Evolutionary conservation across 2,113 vertebrate genomes (phyloP), one percentile per base, ranked within the genome.

Genomic region (Gambusia affinis): DNA sequence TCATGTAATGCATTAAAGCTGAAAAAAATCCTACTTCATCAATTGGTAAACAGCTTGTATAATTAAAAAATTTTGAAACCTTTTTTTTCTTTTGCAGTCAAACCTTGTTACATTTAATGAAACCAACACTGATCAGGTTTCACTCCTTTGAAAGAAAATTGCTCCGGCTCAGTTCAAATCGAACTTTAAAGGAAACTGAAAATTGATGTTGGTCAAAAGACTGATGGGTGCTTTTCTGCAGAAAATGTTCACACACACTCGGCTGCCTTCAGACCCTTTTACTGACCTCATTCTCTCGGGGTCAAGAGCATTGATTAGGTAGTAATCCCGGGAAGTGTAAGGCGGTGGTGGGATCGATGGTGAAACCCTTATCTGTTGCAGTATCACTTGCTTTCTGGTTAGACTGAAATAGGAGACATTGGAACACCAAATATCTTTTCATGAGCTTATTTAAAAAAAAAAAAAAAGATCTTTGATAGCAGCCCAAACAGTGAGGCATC

Each of bases 221-320:
- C 17, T 47, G 4, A 17, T 47, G 15, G 17, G 4, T 47, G 44
- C 4, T 6, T 47, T 47, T 17, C 44, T 19, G 5, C 17, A 47
- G 14, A 44, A 17, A 47, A 47, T 19, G 44, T 47, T 5, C 44
- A 6, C 4, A 47, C 44, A 47, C 44, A 47, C 44, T 17, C 44
- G 4, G 44, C 19, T 47, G 17, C 15, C 85, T 75, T 61, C 24
- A 79, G 37, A 72, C 28, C 78, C 60, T 70, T 81, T 81, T 69
- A 83, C 75, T 67, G 81, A 72, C 67, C 69, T 66, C 5, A 33
- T 63, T 77, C 70, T 70, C 82, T 77, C 74, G 78, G 71, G 67
- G 66, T 35, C 57, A 4, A 5, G 51, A 39, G 60, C 80, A 91
- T 91, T 82, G 88, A 92, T 85, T 78, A 54, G 67, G 64, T 79